These are phyloP conservation scores for Drosophila setifemur DNA, from an alignment of 1,140 invertebrate genomes.

Conservation along the genomic window DNA sequence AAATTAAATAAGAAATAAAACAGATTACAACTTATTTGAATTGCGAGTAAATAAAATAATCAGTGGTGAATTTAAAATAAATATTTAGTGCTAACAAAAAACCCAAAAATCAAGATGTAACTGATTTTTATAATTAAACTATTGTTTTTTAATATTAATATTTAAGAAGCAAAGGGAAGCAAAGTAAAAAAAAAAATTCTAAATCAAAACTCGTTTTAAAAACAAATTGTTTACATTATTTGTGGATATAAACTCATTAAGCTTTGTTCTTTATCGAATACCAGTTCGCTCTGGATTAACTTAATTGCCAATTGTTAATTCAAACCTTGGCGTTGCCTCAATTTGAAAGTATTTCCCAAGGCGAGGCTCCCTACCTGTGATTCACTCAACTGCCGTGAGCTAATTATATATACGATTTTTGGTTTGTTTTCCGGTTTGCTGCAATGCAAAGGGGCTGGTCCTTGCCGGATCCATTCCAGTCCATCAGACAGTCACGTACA, in stretches of 20 bases:
- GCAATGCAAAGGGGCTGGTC: constrained; percentile 24
- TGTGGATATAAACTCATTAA: too few species aligned
- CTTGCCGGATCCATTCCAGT: constrained; percentile 19
- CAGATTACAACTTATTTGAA: neutral
- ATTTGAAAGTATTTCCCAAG: constrained; percentile 59
- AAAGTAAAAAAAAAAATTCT: too few species aligned
- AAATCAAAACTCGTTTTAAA: neutral
- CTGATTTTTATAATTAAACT: too few species aligned
- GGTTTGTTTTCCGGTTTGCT: constrained; percentile 42
- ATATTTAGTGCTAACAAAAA: neutral
- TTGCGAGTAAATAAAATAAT: neutral
- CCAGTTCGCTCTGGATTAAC: constrained; percentile 8
- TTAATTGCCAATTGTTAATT: constrained; percentile 48
- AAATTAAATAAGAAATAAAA: too few species aligned
- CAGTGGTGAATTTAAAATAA: neutral
- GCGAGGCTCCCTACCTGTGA: constrained; percentile 9
- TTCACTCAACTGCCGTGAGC: constrained; percentile 15
- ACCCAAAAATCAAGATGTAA: too few species aligned
- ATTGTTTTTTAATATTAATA: too few species aligned
- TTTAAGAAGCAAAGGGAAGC: too few species aligned
- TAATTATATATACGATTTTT: constrained; percentile 31
- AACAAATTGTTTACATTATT: too few species aligned
- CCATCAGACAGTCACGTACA: constrained; percentile 58
- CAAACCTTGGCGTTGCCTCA: constrained; percentile 52
- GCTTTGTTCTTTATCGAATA: neutral